Evolutionary conservation across 2,888 invertebrate genomes (phyloP).

Genomic region (Clitarchus hookeri): DNA sequence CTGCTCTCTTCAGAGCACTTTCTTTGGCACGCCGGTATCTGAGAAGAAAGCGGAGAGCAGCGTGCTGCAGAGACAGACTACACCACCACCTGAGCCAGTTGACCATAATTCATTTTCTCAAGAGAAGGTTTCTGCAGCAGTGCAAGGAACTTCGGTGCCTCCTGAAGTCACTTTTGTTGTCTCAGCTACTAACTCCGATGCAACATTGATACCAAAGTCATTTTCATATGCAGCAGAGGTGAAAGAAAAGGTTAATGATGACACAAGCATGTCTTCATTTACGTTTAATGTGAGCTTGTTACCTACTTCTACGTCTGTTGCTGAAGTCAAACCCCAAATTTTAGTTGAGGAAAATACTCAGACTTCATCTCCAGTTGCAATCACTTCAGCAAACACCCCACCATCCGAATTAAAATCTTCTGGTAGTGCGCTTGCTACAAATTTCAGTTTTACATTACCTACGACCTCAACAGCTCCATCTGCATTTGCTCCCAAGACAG

Average conservation of each 20-base stretch:
- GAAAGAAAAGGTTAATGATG: not conserved
- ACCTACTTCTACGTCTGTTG: not conserved
- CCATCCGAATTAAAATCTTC: slow-evolving; percentile 28
- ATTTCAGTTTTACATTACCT: slow-evolving; percentile 29
- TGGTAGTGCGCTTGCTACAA: not conserved
- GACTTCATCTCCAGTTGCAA: slow-evolving; percentile 45
- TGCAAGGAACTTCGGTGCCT: too few relatives aligned
- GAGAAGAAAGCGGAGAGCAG: not conserved
- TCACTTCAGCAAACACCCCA: slow-evolving; percentile 21
- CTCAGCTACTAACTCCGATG: too few relatives aligned
- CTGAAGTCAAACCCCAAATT: not conserved
- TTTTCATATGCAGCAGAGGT: not conserved
- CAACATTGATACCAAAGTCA: not conserved
- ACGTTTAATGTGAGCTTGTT: not conserved
- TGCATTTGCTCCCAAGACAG: slow-evolving; percentile 42
- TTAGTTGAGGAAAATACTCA: slow-evolving; percentile 36
- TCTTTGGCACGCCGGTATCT: not conserved
- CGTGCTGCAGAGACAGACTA: not conserved
- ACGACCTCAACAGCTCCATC: slow-evolving; percentile 43
- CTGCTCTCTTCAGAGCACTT: not conserved
- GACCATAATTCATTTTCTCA: not conserved
- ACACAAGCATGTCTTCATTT: not conserved
- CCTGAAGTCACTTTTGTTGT: too few relatives aligned
- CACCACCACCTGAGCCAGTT: not conserved
- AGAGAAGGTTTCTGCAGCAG: not conserved